Percentiles rank a stretch among this genome's conserved stretches.
Conservation (phyloP, 2,113 vertebrate species). For the Varanus salvator region DNA sequence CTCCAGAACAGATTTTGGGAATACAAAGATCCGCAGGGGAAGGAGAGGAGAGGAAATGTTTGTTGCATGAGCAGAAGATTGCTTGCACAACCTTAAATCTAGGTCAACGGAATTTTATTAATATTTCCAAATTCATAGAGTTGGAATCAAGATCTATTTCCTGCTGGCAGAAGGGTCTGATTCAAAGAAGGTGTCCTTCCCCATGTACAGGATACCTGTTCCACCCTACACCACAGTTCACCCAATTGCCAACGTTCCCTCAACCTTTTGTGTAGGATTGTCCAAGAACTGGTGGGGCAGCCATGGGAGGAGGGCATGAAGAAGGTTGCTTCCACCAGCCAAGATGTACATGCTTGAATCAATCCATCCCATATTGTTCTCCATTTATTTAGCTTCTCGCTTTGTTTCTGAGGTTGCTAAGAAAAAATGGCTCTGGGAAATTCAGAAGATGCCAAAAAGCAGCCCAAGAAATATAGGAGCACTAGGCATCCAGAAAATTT, state of each 20-base stretch:
- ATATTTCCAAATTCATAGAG: neutral
- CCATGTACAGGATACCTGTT: too few relatives aligned
- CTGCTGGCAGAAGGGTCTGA: too few relatives aligned
- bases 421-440: neutral
- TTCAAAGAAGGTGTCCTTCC: too few relatives aligned
- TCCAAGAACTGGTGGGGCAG: too few relatives aligned
- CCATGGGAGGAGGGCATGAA: too few relatives aligned
- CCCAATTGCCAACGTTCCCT: too few relatives aligned
- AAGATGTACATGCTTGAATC: too few relatives aligned
- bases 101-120: neutral
- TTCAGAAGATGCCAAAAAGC: neutral
- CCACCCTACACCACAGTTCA: too few relatives aligned
- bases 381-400: slow-evolving; percentile 12
- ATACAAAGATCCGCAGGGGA: neutral
- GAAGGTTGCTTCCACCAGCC: too few relatives aligned
- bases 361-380: neutral
- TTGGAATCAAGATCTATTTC: too few relatives aligned
- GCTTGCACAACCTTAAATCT: neutral
- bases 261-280: too few relatives aligned
- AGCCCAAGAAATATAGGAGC: neutral
- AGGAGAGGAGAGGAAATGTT: neutral
- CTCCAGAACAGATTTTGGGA: neutral
- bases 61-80: neutral
- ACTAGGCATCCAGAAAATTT: neutral
- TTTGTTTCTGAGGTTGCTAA: slow-evolving; percentile 3